Conservation (phyloP, 2,797 vertebrate species). For the Myotis findleyi region DNA sequence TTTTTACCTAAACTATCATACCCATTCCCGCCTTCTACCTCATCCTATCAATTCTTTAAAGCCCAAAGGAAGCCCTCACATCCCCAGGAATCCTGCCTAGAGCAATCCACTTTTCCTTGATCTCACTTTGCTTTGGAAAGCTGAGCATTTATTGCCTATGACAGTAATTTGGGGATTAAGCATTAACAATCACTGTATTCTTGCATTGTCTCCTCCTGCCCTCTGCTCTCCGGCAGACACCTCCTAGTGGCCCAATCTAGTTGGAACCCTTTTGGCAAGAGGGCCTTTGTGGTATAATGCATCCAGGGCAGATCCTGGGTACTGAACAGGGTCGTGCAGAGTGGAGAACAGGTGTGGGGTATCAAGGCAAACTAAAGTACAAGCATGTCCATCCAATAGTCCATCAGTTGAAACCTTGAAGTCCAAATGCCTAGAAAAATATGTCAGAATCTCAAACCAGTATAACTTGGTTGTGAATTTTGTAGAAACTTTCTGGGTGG, state of each 20-base stretch:
- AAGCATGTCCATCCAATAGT: not conserved
- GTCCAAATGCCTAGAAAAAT: not conserved
- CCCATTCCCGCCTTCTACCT: not conserved
- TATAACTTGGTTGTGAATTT: constrained; percentile 28
- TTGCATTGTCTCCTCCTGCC: not conserved
- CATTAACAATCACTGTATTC: not conserved
- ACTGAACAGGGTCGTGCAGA: not conserved
- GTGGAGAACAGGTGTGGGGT: not conserved
- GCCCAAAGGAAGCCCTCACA: not conserved
- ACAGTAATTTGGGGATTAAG: not conserved
- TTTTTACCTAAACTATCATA: not conserved
- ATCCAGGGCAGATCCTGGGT: not conserved
- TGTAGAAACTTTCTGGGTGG: constrained; percentile 59
- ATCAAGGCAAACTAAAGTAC: not conserved
- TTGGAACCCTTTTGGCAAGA: not conserved
- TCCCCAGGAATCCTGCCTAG: constrained; percentile 21
- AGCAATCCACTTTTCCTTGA: constrained; percentile 1
- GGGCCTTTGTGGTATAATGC: not conserved
- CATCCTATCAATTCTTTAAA: constrained; percentile 6
- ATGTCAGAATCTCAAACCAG: constrained; percentile 28
- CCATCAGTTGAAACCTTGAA: not conserved
- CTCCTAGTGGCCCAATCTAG: not conserved
- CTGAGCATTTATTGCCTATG: constrained; percentile 24
- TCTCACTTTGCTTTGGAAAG: constrained; percentile 23
- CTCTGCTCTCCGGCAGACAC: not conserved